Conservation (phyloP, 2,797 vertebrate species). For the Acrocephalus scirpaceus region DNA sequence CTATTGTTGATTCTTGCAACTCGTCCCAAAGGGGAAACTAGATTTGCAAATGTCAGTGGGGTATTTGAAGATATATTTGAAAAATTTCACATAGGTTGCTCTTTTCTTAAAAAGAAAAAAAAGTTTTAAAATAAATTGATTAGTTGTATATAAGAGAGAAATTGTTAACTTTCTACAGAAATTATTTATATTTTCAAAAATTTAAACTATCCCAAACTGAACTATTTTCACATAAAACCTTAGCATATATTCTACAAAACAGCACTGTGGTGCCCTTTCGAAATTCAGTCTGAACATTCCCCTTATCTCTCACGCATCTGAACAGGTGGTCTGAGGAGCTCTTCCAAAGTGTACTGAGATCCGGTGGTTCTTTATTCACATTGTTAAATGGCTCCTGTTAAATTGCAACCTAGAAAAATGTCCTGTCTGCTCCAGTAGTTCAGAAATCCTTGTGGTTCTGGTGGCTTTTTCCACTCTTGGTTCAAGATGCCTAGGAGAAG, state of each 20-base stretch:
- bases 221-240: neutral
- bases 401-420: neutral
- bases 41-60: slow-evolving; percentile 32
- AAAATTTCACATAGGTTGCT: neutral
- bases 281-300: neutral
- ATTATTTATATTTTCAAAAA: neutral
- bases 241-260: neutral
- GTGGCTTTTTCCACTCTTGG: neutral
- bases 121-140: neutral
- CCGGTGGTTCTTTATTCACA: neutral
- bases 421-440: neutral
- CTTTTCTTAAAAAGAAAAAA: neutral
- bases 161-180: neutral
- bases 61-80: neutral
- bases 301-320: neutral
- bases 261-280: neutral
- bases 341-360: neutral
- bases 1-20: slow-evolving; percentile 5
- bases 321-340: fast-evolving
- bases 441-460: neutral
- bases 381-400: neutral
- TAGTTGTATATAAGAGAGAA: neutral
- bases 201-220: neutral
- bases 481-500: neutral
- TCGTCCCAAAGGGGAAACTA: slow-evolving; percentile 1